These are phyloP conservation scores for Rhogogaster chlorosoma DNA, from an alignment of 2,888 invertebrate species.

Conservation along the genomic window DNA sequence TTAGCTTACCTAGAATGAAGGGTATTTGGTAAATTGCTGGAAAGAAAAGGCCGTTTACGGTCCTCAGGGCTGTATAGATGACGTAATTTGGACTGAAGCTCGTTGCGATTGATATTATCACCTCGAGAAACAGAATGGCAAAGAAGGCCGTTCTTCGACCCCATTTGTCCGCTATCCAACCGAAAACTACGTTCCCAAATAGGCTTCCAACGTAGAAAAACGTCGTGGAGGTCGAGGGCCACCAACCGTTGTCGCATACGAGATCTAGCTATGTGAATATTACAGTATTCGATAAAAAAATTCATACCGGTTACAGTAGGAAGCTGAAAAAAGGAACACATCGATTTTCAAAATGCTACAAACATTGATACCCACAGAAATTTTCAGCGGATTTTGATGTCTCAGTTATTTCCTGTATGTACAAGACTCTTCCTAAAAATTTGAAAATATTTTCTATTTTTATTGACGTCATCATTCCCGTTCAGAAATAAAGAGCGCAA, in stretches of 20 bases:
- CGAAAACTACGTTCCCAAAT: conserved; percentile 84
- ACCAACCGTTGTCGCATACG: conserved; percentile 83
- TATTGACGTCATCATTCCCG: background rate
- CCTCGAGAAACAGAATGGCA: conserved; percentile 82
- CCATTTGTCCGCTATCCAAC: conserved; percentile 85
- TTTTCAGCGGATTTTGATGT: background rate
- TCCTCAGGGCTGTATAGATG: conserved; percentile 81
- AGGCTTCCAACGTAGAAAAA: conserved; percentile 86
- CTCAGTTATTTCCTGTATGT: background rate
- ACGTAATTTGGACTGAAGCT: conserved; percentile 82
- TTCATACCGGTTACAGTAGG: background rate
- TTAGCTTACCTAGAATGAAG: conserved; percentile 81
- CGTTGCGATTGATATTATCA: conserved; percentile 82
- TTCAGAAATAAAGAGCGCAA: background rate
- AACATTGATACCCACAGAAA: background rate
- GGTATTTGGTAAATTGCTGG: conserved; percentile 85
- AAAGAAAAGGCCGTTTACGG: conserved; percentile 83
- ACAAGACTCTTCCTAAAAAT: background rate
- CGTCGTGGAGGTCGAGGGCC: conserved; percentile 83
- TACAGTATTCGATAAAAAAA: conserved; percentile 44
- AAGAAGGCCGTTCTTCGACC: conserved; percentile 83
- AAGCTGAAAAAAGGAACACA: background rate
- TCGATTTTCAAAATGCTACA: background rate
- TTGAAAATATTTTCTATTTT: background rate
- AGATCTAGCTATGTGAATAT: conserved; percentile 81